These are phyloP conservation scores for Metalampra italica DNA, from an alignment of 2,888 invertebrate species.

Conservation along the genomic window DNA sequence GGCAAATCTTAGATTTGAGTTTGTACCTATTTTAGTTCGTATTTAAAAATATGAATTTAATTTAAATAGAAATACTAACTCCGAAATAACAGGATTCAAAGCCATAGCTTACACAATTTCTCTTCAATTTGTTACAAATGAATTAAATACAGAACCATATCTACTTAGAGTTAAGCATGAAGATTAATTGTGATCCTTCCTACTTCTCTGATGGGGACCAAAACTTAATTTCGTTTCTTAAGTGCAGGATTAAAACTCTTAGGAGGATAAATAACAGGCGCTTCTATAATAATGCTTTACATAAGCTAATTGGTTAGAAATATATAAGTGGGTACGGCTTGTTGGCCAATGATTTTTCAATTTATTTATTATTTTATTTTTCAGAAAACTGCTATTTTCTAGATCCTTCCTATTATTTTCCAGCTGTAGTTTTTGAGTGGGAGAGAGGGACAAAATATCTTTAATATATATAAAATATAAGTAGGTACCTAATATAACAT, in stretches of 20 bases:
- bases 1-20: too few relatives aligned
- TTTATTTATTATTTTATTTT: background rate
- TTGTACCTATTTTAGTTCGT: too few relatives aligned
- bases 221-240: slow-evolving; percentile 68
- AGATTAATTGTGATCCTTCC: slow-evolving; percentile 70
- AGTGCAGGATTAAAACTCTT: slow-evolving; percentile 50
- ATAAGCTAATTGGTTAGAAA: slow-evolving; percentile 6
- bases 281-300: slow-evolving; percentile 7
- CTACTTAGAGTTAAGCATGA: slow-evolving; percentile 34
- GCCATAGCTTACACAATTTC: slow-evolving; percentile 1
- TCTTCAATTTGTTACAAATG: slow-evolving; percentile 8
- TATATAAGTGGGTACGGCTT: background rate
- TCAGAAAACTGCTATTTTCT: background rate
- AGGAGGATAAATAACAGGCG: slow-evolving; percentile 15
- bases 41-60: background rate
- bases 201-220: slow-evolving; percentile 51
- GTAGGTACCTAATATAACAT: too few relatives aligned
- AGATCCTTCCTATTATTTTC: too few relatives aligned
- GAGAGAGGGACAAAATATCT: too few relatives aligned
- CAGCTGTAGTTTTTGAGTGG: too few relatives aligned
- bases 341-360: background rate
- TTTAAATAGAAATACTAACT: background rate
- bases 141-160: slow-evolving; percentile 12
- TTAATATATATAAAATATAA: too few relatives aligned
- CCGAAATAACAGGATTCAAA: background rate